Evolutionary conservation across 2,888 invertebrate genomes (phyloP), one percentile per base, ranked within the genome.

Genomic region (Parascotia fuliginaria): DNA sequence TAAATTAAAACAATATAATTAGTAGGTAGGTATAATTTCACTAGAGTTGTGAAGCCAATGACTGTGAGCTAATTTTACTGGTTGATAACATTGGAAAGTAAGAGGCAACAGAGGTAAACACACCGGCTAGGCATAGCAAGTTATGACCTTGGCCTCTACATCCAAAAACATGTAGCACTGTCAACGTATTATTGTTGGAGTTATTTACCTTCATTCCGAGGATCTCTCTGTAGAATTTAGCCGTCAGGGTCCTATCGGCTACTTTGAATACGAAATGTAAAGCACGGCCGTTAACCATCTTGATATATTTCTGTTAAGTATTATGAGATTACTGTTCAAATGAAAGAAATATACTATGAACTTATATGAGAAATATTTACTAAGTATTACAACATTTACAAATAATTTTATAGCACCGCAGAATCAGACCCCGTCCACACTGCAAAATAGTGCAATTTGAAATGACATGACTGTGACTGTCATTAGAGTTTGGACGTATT

Each of bases 211-310:
- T 96, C 99, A 99, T 99, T 58, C 98, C 98, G 28, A 99, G 93
- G 63, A 98, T 94, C 75, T 97, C 95, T 47, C 96, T 93, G 85
- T 97, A 99, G 89, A 99, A 99, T 79, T 96, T 95, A 0, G 96
- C 95, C 12, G 98, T 98, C 59, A 94, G 93, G 16, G 95, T 95
- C 54, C 99, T 94, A 79, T 99, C 96, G 0, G 97, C 97, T 65
- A 99, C 95, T 94, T 99, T 99, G 79, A 99, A 98, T 1, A 99
- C 99, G 89, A 96, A 99, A 93, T 99, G 99, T 54, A 99, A 93
- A 11, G 98, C 97, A 73, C 99, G 94, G 47, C 96, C 97, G 42
- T 83, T 86, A 53, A 95, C 87, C 93, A 93, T 94, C 63, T 71
- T 87, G 55, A 55, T 28, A 15, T 22, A 3, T 19, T 19, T 3